Percentiles rank a stretch among this genome's conserved stretches.
phyloP scores from a whole-genome alignment of 1,140 invertebrate genomes.

The Wiebesia pumilae region DNA sequence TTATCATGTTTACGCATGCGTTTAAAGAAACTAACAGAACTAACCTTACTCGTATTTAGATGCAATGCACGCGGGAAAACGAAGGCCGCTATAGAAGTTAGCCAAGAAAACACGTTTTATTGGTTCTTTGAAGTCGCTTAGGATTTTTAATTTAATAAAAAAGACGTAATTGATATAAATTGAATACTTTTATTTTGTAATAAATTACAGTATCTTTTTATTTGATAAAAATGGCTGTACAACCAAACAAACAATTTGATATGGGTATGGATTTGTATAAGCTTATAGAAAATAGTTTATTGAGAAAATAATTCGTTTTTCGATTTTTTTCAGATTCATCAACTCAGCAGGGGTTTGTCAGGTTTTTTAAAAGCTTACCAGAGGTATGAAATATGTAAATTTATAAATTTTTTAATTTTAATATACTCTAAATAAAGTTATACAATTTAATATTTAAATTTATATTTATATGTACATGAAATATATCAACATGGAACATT shows the following conservation, averaged over 20 bases:
- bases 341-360: slow-evolving; percentile 77
- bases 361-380: slow-evolving; percentile 77
- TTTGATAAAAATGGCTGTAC: slow-evolving; percentile 59
- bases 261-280: slow-evolving; percentile 58
- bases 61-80: slow-evolving; percentile 33
- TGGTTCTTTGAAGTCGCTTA: background rate
- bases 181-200: slow-evolving; percentile 39
- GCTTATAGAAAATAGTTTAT: slow-evolving; percentile 10
- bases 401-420: slow-evolving; percentile 7
- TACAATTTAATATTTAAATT: background rate
- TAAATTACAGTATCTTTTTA: slow-evolving; percentile 11
- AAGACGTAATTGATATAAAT: slow-evolving; percentile 8
- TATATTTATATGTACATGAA: background rate
- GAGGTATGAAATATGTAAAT: slow-evolving; percentile 73
- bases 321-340: slow-evolving; percentile 74
- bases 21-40: background rate
- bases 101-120: background rate
- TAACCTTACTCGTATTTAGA: slow-evolving; percentile 5
- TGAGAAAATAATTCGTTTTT: slow-evolving; percentile 15
- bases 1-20: background rate
- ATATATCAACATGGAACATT: background rate
- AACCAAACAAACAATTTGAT: slow-evolving; percentile 63
- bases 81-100: background rate
- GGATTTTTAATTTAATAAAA: background rate
- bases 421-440: background rate